Evolutionary conservation across 2,113 vertebrate species (phyloP).

Genomic region (Coreoperca whiteheadi): DNA sequence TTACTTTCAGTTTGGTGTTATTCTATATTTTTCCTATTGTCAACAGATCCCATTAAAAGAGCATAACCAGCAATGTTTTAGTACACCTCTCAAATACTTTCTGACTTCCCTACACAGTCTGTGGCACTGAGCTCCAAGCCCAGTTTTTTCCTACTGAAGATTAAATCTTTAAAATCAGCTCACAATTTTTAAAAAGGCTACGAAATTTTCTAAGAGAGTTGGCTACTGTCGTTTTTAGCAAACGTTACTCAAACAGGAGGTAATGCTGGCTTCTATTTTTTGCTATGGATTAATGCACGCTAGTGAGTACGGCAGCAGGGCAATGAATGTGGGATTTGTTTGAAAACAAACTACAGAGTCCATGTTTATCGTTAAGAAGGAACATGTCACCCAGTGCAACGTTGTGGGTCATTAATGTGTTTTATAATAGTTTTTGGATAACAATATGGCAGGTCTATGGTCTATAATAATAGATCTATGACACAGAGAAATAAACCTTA

Average conservation of each 20-base stretch:
- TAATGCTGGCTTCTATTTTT: not conserved
- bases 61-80: not conserved
- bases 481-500: too few relatives aligned
- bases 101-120: not conserved
- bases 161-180: not conserved
- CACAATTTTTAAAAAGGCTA: not conserved
- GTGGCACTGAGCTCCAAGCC: not conserved
- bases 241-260: not conserved
- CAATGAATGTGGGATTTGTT: too few relatives aligned
- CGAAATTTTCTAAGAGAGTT: not conserved
- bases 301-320: too few relatives aligned
- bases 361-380: not conserved
- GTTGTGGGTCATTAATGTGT: not conserved
- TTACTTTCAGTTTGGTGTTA: not conserved
- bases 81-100: not conserved
- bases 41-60: not conserved
- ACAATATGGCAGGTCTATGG: not conserved
- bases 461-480: too few relatives aligned
- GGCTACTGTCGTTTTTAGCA: not conserved
- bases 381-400: not conserved
- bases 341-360: not conserved
- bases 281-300: too few relatives aligned
- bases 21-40: not conserved
- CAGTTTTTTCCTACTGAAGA: not conserved
- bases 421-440: not conserved